Evolutionary conservation across 2,797 vertebrate species (phyloP).

Genomic region (Hoplostethus mediterraneus): DNA sequence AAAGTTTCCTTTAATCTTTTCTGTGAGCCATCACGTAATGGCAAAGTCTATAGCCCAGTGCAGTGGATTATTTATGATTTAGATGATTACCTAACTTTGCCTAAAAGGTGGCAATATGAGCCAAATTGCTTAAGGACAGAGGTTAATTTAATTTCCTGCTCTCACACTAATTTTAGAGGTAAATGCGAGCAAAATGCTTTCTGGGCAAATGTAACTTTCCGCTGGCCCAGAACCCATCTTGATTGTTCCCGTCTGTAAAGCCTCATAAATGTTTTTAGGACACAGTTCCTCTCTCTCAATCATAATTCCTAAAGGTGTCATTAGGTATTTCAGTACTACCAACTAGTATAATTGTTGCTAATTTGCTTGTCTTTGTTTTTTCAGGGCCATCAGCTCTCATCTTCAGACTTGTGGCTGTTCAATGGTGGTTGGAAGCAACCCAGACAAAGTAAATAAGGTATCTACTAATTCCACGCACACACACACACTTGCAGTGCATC

Average conservation of each 20-base stretch:
- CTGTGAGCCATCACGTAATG: too few species aligned
- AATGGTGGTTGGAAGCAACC: conserved; percentile 96
- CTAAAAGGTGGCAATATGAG: neutral
- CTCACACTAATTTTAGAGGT: neutral
- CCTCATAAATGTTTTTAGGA: conserved; percentile 1
- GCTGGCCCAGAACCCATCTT: neutral
- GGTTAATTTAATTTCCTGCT: neutral
- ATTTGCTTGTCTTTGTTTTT: conserved; percentile 53
- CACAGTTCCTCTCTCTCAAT: conserved; percentile 5
- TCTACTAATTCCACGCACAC: conserved; percentile 18
- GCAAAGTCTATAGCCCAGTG: too few species aligned
- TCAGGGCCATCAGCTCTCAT: conserved; percentile 97
- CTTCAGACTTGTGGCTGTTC: conserved; percentile 98
- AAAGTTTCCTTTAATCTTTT: neutral
- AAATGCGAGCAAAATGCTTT: neutral
- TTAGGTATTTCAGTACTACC: conserved; percentile 19
- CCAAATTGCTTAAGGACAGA: neutral
- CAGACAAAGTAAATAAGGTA: conserved; percentile 99
- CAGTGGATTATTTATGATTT: neutral
- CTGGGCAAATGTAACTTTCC: neutral
- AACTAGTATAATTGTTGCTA: conserved; percentile 28
- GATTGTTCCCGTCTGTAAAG: neutral
- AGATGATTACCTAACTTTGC: too few species aligned
- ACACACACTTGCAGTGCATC: conserved; percentile 26
- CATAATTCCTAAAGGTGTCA: conserved; percentile 20